These are phyloP conservation scores for Glaucomys volans DNA, from an alignment of 2,113 vertebrate genomes.

Conservation along the genomic window DNA sequence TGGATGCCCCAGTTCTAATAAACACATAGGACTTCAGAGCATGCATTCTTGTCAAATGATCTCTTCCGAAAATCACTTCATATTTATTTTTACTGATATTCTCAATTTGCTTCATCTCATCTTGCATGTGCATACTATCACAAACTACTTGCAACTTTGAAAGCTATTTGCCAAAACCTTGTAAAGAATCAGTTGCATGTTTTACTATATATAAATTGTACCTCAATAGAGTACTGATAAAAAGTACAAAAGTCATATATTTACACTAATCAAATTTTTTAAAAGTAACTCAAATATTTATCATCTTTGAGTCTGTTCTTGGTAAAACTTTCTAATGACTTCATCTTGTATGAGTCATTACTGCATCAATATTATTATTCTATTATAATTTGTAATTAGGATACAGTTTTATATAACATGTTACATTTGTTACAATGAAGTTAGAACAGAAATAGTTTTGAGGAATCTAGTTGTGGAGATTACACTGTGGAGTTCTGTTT, in stretches of 20 bases:
- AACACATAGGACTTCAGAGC: neutral
- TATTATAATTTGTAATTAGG: conserved; percentile 13
- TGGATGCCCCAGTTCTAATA: neutral
- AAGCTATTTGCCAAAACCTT: conserved; percentile 11
- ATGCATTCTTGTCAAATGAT: conserved; percentile 10
- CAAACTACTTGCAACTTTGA: neutral
- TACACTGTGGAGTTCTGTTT: neutral
- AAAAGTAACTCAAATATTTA: conserved; percentile 2
- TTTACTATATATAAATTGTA: neutral
- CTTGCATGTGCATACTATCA: neutral
- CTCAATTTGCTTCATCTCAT: neutral
- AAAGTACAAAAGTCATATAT: conserved; percentile 18
- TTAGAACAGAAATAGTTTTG: neutral
- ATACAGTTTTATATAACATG: neutral
- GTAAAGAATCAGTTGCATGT: neutral
- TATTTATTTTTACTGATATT: neutral
- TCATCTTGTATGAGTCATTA: neutral
- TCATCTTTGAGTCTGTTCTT: neutral
- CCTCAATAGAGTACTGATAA: neutral
- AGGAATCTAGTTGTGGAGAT: neutral
- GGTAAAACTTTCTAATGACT: conserved; percentile 8
- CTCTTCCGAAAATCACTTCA: neutral
- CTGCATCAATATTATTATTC: neutral
- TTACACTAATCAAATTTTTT: conserved; percentile 1
- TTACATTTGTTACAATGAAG: neutral